These are phyloP conservation scores for Drosophila nasuta DNA, from an alignment of 1,140 invertebrate species.

Conservation along the genomic window DNA sequence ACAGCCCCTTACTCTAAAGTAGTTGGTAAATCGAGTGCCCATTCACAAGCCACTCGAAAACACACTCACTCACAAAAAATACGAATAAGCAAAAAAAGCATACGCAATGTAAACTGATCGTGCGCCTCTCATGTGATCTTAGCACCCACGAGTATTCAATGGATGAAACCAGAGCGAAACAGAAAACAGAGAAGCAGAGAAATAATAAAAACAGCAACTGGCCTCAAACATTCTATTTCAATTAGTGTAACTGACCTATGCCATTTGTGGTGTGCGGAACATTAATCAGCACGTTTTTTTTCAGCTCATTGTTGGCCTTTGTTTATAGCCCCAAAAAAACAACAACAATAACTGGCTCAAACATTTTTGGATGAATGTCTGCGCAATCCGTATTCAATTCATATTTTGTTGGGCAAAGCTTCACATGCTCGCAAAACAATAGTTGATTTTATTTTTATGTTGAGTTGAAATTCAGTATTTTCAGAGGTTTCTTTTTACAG, in stretches of 20 bases:
- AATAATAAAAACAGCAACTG: constrained; percentile 9
- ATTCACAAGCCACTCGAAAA: constrained; percentile 44
- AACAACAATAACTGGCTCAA: constrained; percentile 15
- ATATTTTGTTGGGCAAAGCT: not conserved
- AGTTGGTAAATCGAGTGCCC: constrained; percentile 34
- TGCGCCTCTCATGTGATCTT: constrained; percentile 12
- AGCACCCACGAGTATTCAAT: constrained; percentile 48
- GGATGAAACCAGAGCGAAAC: constrained; percentile 6
- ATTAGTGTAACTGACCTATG: constrained; percentile 81
- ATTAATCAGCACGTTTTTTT: constrained; percentile 78
- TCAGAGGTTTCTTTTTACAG: constrained; percentile 18
- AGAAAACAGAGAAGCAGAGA: too few species aligned
- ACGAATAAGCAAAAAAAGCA: too few species aligned
- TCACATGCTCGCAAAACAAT: not conserved
- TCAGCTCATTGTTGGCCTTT: constrained; percentile 33
- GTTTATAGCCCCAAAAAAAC: constrained; percentile 27
- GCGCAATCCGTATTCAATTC: constrained; percentile 13
- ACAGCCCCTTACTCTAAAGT: constrained; percentile 33
- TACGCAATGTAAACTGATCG: constrained; percentile 22
- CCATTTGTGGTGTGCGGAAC: constrained; percentile 58
- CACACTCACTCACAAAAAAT: not conserved
- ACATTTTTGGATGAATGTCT: constrained; percentile 1
- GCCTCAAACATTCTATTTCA: constrained; percentile 75
- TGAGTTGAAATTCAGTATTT: constrained; percentile 34
- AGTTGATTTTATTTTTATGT: constrained; percentile 26